phyloP scores from a whole-genome alignment of 1,140 invertebrate species.

The Glossosoma conforme region DNA sequence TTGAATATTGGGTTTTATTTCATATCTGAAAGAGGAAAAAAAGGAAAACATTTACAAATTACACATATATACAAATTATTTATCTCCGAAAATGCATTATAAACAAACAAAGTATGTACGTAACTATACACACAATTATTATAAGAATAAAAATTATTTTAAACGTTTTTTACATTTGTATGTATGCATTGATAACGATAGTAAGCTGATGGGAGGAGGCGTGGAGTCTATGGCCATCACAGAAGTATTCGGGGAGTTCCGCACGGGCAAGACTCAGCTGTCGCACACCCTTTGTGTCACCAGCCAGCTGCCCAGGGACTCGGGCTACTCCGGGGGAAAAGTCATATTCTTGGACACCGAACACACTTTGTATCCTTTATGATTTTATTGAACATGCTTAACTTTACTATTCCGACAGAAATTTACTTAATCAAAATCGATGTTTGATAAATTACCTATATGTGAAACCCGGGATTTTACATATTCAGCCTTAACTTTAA shows the following conservation, averaged over 20 bases:
- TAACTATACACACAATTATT: too few species aligned
- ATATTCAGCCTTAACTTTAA: too few species aligned
- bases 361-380: slow-evolving; percentile 74
- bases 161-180: not conserved
- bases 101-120: too few species aligned
- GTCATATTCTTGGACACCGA: slow-evolving; percentile 78
- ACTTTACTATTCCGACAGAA: too few species aligned
- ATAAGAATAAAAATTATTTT: not conserved
- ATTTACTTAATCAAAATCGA: too few species aligned
- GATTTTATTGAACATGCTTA: slow-evolving; percentile 6
- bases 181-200: slow-evolving; percentile 37
- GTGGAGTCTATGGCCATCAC: slow-evolving; percentile 88
- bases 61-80: too few species aligned
- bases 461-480: too few species aligned
- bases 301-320: slow-evolving; percentile 63
- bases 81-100: too few species aligned
- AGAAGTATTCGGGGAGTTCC: slow-evolving; percentile 86
- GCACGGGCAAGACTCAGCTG: slow-evolving; percentile 75
- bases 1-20: too few species aligned
- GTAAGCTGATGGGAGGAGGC: slow-evolving; percentile 72
- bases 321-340: slow-evolving; percentile 71
- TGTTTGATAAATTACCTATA: too few species aligned
- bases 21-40: too few species aligned
- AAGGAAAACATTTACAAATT: too few species aligned
- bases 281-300: slow-evolving; percentile 77